Evolutionary conservation across 1,140 invertebrate species (phyloP), one percentile per base, ranked within the genome.

Genomic region (Eriosoma lanigerum): DNA sequence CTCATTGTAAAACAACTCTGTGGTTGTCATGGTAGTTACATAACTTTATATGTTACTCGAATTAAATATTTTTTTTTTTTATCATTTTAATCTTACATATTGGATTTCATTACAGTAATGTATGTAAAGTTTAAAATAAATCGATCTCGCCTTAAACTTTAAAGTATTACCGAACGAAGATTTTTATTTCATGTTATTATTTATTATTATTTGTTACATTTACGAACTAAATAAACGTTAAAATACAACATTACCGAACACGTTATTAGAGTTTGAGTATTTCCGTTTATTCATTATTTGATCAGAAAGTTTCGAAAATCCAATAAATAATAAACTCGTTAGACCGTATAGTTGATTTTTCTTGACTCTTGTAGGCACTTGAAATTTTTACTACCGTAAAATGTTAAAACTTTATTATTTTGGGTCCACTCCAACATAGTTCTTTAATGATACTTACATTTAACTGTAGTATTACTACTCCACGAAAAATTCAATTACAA

Each of bases 101-200:
- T 75, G 72, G 17, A 21, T 58, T 56, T 75, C 72, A 75, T 75
- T 75, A 75, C 52, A 21, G 15, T 75, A 75, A 75, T 75, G 72
- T 26, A 56, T 58, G 15, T 4, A 38, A 75, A 75, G 29, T 56
- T 75, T 26, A n/a, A 56, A 75, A 75, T 19, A 21, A n/a, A 56
- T 58, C 54, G 52, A 56, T 56, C n/a, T 58, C 17, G 6, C 58
- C n/a, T 13, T 12, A 75, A 75, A 58, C 29, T 75, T 44, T 38
- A 38, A 75, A 75, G 29, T 58, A 17, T 58, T 38, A 17, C 3
- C 10, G 26, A 75, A 58, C 58, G 44, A 52, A 38, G 50, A 52
- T 38, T 56, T 56, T 75, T 29, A 72, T 19, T 46, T 24, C 1
- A 70, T 50, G 19, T 26, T n/a, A n/a, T 38, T 38, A 38, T 38